phyloP scores from a whole-genome alignment of 2,113 vertebrate species.

The Ptilorrhoa leucosticta region DNA sequence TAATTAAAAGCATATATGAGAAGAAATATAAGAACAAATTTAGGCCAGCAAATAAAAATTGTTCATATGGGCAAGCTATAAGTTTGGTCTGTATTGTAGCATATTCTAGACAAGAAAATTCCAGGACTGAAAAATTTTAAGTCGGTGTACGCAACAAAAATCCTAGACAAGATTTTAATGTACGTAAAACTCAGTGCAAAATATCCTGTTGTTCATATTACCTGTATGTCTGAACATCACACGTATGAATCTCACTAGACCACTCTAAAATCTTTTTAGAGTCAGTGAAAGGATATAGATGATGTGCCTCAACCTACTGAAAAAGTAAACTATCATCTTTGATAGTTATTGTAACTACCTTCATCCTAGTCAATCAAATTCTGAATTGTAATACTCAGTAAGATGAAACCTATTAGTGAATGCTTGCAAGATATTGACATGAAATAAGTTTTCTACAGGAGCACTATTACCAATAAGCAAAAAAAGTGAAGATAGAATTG shows the following conservation, averaged over 20 bases:
- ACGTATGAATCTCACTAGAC: not conserved
- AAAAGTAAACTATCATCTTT: not conserved
- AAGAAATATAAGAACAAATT: not conserved
- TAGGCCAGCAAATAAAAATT: not conserved
- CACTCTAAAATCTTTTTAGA: not conserved
- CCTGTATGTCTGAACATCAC: not conserved
- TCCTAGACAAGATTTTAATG: not conserved
- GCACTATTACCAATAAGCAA: not conserved
- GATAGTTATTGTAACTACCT: not conserved
- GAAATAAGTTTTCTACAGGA: not conserved
- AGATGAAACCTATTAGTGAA: not conserved
- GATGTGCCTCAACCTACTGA: not conserved
- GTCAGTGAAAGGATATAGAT: not conserved
- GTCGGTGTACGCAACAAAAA: not conserved
- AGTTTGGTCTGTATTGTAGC: not conserved
- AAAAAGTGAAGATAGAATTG: not conserved
- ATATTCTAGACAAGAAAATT: not conserved
- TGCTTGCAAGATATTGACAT: not conserved
- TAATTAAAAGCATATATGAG: not conserved
- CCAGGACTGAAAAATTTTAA: not conserved
- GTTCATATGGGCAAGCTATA: fast-evolving
- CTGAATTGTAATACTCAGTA: not conserved
- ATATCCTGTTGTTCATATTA: not conserved
- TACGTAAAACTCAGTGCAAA: not conserved
- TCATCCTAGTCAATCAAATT: not conserved